Conservation (phyloP, 2,113 vertebrate species). For the Chloebia gouldiae region DNA sequence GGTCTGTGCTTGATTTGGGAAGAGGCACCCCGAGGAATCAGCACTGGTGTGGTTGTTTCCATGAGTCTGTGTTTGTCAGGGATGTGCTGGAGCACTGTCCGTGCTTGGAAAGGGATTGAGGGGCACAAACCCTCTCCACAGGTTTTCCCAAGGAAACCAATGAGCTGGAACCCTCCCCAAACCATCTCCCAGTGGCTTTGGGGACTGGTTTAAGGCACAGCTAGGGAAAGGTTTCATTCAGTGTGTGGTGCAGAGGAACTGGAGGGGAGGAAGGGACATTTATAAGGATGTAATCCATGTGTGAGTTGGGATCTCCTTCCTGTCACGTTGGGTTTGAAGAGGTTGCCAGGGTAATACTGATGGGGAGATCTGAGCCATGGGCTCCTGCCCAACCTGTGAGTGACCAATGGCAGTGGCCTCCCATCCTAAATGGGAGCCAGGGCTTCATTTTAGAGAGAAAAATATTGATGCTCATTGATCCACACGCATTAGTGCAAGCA, state of each 20-base stretch:
- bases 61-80: neutral
- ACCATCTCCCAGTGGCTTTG: neutral
- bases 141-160: neutral
- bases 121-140: neutral
- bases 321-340: rapidly evolving
- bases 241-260: neutral
- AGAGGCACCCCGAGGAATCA: neutral
- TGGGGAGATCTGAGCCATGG: rapidly evolving
- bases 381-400: neutral
- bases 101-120: neutral
- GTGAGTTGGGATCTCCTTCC: neutral
- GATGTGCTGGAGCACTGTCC: rapidly evolving
- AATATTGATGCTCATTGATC: rapidly evolving
- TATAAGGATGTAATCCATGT: rapidly evolving
- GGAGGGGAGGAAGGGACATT: neutral
- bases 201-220: neutral
- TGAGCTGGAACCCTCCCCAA: neutral
- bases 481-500: rapidly evolving
- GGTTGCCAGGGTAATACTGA: neutral
- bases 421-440: neutral
- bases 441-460: neutral
- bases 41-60: neutral
- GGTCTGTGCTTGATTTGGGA: neutral
- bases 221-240: neutral
- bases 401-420: rapidly evolving